These are phyloP conservation scores for Notolabrus celidotus DNA, from an alignment of 2,797 vertebrate genomes.

Conservation along the genomic window DNA sequence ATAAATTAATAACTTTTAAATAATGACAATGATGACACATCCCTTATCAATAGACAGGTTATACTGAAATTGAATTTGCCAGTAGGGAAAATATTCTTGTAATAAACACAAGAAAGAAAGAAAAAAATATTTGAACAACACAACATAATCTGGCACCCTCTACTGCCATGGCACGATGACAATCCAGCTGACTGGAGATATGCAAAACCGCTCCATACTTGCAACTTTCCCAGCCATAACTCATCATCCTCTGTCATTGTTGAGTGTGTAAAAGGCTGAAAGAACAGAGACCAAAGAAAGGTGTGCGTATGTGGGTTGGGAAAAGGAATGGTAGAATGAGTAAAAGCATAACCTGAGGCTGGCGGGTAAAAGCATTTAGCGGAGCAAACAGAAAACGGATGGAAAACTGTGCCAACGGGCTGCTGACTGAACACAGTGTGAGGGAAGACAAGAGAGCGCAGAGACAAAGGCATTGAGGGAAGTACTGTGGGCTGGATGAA, in stretches of 20 bases:
- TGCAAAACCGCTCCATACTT: conserved; percentile 1
- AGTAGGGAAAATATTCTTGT: not conserved
- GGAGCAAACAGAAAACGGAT: conserved; percentile 54
- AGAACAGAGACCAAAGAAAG: conserved; percentile 35
- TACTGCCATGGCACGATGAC: not conserved
- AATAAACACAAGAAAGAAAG: not conserved
- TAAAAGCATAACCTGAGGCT: conserved; percentile 53
- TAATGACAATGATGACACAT: too few species aligned
- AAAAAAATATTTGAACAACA: conserved; percentile 1
- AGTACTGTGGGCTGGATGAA: conserved; percentile 31
- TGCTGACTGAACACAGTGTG: conserved; percentile 58
- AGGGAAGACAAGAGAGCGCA: conserved; percentile 21
- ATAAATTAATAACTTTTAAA: too few species aligned
- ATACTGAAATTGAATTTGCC: not conserved
- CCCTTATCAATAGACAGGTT: not conserved
- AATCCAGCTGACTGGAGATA: not conserved
- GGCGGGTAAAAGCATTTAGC: conserved; percentile 55
- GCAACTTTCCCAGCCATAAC: conserved; percentile 11
- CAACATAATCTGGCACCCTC: not conserved
- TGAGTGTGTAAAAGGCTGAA: conserved; percentile 33
- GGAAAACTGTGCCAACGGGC: conserved; percentile 47
- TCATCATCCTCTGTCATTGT: conserved; percentile 23
- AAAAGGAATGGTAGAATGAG: conserved; percentile 21
- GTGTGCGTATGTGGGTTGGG: conserved; percentile 35
- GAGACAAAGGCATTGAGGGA: conserved; percentile 20